Base-by-base conservation (phyloP, 1,140 invertebrate genomes). In the Drosophila arawakana region DNA sequence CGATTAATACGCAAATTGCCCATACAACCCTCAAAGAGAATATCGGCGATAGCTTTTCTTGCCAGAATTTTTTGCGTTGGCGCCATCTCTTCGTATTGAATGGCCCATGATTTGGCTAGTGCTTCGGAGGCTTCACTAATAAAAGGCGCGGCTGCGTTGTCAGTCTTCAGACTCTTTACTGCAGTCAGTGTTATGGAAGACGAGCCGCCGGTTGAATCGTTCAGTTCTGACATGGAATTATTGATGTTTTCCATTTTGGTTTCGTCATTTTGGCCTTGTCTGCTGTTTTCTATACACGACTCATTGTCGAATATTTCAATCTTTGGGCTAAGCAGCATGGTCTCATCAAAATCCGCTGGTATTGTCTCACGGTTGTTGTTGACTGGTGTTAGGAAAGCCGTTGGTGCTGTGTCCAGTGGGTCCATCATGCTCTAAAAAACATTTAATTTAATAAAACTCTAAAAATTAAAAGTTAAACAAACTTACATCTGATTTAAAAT, bases 11-110 rank as follows among this genome's bases (percentile, higher is more conserved):
- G 77, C 46, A 91, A 68, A 35, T 91, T 89, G n/a, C 90, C 86
- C 86, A 91, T 88, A 60, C 90, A 91, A 25, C 83, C 90, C 9
- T 91, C 86, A 10, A 91, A 91, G 1, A 91, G 76, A 30, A 91
- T 91, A 49, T 91, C 90, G 1, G 83, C 81, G 5, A 91, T 91
- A 7, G 90, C 90, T 39, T 91, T 91, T 8, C 90, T 62, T 0
- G 90, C 90, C n/a, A 89, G 67, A 34, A 91, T 90, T 2, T 81
- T 78, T 52, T 91, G 90, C 34, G 80, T 84, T 3, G 76, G 75
- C 0, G 63, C 52, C 83, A 91, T 83, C 35, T 91, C 90, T 41
- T 91, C 86, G 25, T 90, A 91, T 47, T 91, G 90, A 47, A 91
- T 78, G 8, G 90, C 90, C 90, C 90, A 91, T 6, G 90, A 90